Percentiles rank a stretch among this genome's conserved stretches.
Evolutionary conservation across 2,888 invertebrate species (phyloP).

Genomic region (Lasioglossum figueresi): DNA sequence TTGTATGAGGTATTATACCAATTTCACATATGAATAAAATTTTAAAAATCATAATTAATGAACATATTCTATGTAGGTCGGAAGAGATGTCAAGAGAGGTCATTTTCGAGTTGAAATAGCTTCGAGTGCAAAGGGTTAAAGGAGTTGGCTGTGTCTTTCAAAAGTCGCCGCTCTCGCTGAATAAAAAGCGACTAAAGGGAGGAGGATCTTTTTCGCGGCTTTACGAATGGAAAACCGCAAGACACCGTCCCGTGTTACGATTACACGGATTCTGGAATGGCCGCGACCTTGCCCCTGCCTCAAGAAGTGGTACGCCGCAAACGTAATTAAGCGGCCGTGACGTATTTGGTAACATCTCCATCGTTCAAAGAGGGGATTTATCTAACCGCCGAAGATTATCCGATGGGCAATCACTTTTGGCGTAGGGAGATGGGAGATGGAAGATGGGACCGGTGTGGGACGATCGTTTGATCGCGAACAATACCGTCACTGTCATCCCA

Average conservation of each 20-base stretch:
- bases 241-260: not conserved
- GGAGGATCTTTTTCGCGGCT: too few species aligned
- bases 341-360: slow-evolving; percentile 61
- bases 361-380: slow-evolving; percentile 45
- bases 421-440: slow-evolving; percentile 38
- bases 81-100: too few species aligned
- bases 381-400: slow-evolving; percentile 76
- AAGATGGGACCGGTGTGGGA: slow-evolving; percentile 35
- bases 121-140: too few species aligned
- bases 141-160: too few species aligned
- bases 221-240: slow-evolving; percentile 6
- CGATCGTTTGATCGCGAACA: slow-evolving; percentile 71
- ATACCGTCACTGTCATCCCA: slow-evolving; percentile 79
- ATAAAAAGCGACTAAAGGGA: too few species aligned
- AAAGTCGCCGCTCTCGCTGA: too few species aligned
- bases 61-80: too few species aligned
- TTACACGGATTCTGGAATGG: slow-evolving; percentile 14
- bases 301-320: slow-evolving; percentile 52
- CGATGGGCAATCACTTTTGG: slow-evolving; percentile 77
- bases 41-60: too few species aligned
- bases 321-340: slow-evolving; percentile 64
- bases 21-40: too few species aligned
- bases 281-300: slow-evolving; percentile 1
- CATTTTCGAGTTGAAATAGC: too few species aligned
- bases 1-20: too few species aligned